Conservation (phyloP, 2,797 vertebrate genomes). For the Coregonus suidteri region DNA sequence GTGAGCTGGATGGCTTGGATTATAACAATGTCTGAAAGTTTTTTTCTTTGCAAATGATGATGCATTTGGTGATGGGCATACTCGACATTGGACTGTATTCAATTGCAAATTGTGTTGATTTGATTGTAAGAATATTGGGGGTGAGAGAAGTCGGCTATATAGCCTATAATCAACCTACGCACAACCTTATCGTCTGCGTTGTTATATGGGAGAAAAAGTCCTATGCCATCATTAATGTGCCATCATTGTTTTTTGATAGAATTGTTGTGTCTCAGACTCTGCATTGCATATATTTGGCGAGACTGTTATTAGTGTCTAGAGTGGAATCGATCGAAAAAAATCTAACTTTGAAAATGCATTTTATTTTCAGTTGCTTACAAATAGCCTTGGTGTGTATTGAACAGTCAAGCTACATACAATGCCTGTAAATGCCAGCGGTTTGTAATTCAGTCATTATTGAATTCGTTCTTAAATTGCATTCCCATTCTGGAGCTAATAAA, state of each 20-base stretch:
- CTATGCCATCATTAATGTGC: constrained; percentile 50
- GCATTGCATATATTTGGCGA: constrained; percentile 36
- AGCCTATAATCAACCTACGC: constrained; percentile 6
- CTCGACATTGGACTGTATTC: constrained; percentile 5
- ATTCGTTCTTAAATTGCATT: background rate
- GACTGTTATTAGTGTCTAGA: constrained; percentile 10
- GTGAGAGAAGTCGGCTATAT: background rate
- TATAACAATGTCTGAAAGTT: constrained; percentile 53
- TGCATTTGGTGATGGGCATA: constrained; percentile 2
- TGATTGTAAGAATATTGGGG: background rate
- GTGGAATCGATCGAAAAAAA: background rate
- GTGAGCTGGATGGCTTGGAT: constrained; percentile 50
- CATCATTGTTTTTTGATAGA: constrained; percentile 46
- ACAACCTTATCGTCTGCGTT: constrained; percentile 50
- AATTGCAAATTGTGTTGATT: constrained; percentile 27
- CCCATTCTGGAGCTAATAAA: background rate
- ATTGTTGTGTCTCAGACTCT: constrained; percentile 39
- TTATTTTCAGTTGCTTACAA: background rate
- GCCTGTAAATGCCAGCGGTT: background rate
- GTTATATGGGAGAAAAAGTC: constrained; percentile 51
- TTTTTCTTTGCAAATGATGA: background rate
- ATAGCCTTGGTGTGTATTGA: background rate
- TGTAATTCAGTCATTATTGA: background rate
- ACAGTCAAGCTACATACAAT: background rate
- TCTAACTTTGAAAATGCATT: background rate